Conservation (phyloP, 2,888 invertebrate genomes). For the Temnothorax unifasciatus region DNA sequence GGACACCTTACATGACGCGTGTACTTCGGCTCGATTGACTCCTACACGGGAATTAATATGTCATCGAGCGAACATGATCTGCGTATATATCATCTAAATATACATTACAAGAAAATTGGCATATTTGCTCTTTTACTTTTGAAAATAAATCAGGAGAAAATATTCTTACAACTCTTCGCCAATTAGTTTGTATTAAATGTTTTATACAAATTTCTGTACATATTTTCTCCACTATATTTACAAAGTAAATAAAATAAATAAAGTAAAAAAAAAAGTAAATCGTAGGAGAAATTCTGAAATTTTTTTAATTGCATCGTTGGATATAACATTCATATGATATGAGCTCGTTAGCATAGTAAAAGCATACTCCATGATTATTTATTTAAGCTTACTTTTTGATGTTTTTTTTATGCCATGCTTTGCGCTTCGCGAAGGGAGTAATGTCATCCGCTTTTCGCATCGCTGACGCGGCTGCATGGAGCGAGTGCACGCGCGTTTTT, state of each 20-base stretch:
- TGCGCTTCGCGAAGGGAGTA: constrained; percentile 37
- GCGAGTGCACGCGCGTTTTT: constrained; percentile 49
- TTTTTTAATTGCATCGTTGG: background rate
- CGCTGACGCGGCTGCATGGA: constrained; percentile 55
- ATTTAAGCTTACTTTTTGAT: constrained; percentile 19
- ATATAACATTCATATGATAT: constrained; percentile 15
- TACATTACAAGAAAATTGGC: constrained; percentile 8
- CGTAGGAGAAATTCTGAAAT: background rate
- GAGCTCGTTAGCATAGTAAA: background rate
- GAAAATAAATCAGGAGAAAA: background rate
- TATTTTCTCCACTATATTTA: background rate
- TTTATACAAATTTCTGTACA: constrained; percentile 7
- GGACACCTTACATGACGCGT: constrained; percentile 71
- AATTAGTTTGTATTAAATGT: constrained; percentile 1
- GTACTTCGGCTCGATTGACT: constrained; percentile 48
- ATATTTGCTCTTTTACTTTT: background rate
- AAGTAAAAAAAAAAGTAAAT: background rate
- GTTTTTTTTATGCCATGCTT: constrained; percentile 27
- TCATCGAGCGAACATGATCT: constrained; percentile 12
- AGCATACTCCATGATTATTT: constrained; percentile 14
- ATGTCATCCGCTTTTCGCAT: constrained; percentile 60
- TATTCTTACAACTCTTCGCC: background rate
- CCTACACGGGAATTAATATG: constrained; percentile 34
- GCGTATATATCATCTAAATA: background rate
- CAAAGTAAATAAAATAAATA: background rate